Base-by-base conservation (phyloP, 2,888 invertebrate genomes). In the Thalpophila matura region DNA sequence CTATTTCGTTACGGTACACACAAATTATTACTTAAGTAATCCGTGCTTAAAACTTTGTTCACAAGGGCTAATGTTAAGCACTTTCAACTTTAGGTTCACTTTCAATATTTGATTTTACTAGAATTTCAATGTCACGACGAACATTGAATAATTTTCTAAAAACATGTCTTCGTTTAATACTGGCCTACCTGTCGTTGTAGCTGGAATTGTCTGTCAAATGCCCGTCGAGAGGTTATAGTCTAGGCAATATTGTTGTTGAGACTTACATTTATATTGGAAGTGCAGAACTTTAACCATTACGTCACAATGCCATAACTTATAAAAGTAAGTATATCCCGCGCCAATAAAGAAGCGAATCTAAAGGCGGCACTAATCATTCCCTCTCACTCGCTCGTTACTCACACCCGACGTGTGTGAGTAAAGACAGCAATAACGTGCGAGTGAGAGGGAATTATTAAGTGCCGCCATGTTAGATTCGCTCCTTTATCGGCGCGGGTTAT, bases 1-100 rank as follows among this genome's bases (percentile, higher is more conserved):
- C 0, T 16, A 55, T 55, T 56, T 56, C 40, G 40, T 10, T 49
- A 57, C 37, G 37, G 24, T 68, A 53, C 24, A 46, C 18, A 37
- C 12, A 50, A 66, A 35, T n/a, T 33, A 68, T 37, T 53, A 14
- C n/a, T 27, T 50, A 26, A 42, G 1, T 1, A 37, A 40, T 24
- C 4, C 3, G 14, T n/a, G 9, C 26, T 7, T 29, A 42, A 14
- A 35, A 18, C 38, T 20, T 9, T 50, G 29, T 40, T 26, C 14
- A 64, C 29, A 68, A 38, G 1, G 20, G 35, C 7, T 49, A 45
- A 43, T 54, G 18, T 16, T 6, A 10, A 20, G 20, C 7, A 59
- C 12, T 14, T 9, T n/a, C n/a, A n/a, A n/a, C n/a, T n/a, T n/a
- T n/a, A n/a, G n/a, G n/a, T n/a, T n/a, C n/a, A n/a, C n/a, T n/a